Evolutionary conservation across 2,888 invertebrate species (phyloP), one percentile per base, ranked within the genome.

Genomic region (Tromatobia lineatoria): DNA sequence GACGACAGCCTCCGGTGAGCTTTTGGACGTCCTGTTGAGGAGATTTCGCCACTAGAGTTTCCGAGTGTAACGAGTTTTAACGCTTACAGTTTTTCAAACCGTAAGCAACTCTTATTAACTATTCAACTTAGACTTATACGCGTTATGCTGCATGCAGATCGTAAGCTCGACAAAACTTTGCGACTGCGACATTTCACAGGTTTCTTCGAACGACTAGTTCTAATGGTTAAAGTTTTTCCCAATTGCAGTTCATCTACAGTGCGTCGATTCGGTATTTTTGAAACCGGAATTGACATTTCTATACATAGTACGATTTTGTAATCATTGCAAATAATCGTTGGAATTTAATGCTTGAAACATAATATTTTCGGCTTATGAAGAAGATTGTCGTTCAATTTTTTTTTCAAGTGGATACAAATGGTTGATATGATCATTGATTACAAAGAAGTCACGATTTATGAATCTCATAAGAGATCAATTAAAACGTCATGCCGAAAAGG

Each of bases 11-110:
- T 15, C 34, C 23, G 57, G 42, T 25, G n/a, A 23, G 25, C 57
- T 29, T 18, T 38, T 25, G 6, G 29, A 7, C 29, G 59, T 13
- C 25, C 13, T n/a, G 45, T 15, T 47, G 45, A 57, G 57, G 25
- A 57, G 23, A 42, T 59, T 57, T 73, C 45, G 11, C 57, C 13
- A 38, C 38, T 45, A 18, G 20, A 64, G 20, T 64, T 64, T 2
- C 15, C 64, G 13, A 66, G 20, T 66, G 2, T 42, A 20, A 7
- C 64, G 38, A 18, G 10, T 45, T 66, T 20, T 1, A 23, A 45
- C 45, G 66, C 45, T 11, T 23, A 20, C 18, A 15, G 23, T 23
- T 66, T 64, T 66, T 13, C 1, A 42, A 66, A 66, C 66, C 23
- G 23, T 45, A 42, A 13, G 6, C 38, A 34, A 61, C 6, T 61